These are phyloP conservation scores for Dendrocopos noguchii DNA, from an alignment of 2,113 vertebrate genomes.

Conservation along the genomic window DNA sequence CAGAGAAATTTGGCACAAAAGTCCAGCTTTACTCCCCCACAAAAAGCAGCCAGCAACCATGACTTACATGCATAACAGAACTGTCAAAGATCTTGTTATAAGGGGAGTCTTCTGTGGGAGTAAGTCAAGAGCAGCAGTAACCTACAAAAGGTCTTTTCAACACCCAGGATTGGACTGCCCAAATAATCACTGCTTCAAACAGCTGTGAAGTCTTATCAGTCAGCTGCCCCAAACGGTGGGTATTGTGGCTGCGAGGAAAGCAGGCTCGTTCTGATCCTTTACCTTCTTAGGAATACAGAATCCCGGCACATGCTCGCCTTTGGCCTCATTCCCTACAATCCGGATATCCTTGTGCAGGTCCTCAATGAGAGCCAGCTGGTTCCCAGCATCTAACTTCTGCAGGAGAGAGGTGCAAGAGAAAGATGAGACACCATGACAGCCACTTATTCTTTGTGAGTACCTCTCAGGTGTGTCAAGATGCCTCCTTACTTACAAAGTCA, in stretches of 20 bases:
- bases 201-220: background rate
- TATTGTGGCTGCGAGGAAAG: background rate
- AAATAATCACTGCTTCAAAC: background rate
- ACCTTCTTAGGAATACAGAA: constrained; percentile 99
- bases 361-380: constrained; percentile 94
- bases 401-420: background rate
- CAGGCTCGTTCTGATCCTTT: background rate
- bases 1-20: constrained; percentile 38
- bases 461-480: background rate
- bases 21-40: constrained; percentile 28
- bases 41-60: constrained; percentile 1
- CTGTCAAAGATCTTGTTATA: background rate
- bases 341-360: constrained; percentile 94
- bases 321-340: constrained; percentile 87
- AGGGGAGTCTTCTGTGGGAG: background rate
- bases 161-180: background rate
- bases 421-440: background rate
- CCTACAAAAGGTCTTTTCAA: background rate
- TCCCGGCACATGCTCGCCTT: constrained; percentile 91
- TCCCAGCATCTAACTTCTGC: constrained; percentile 94
- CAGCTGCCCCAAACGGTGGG: background rate
- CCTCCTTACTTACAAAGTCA: background rate
- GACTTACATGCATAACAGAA: background rate
- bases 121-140: background rate
- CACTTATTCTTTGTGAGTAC: background rate